Conservation (phyloP, 2,113 vertebrate species). For the Equus przewalskii region DNA sequence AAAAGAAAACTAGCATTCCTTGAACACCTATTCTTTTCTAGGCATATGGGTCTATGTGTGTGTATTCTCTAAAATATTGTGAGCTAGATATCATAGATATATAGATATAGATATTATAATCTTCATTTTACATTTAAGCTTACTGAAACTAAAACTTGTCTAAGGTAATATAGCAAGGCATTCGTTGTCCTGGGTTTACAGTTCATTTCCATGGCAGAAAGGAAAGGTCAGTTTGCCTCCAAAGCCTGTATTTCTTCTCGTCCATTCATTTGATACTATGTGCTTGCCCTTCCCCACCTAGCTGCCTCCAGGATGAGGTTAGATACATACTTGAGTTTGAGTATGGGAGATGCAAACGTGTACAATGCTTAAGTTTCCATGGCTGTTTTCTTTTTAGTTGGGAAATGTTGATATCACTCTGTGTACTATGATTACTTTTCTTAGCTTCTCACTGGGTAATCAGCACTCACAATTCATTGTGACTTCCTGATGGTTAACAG, state of each 20-base stretch:
- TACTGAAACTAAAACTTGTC: neutral
- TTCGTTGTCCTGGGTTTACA: neutral
- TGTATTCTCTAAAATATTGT: neutral
- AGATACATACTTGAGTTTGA: neutral
- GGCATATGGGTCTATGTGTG: neutral
- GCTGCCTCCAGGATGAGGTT: neutral
- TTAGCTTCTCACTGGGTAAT: neutral
- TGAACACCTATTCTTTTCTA: neutral
- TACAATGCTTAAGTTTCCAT: neutral
- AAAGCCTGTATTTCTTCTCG: neutral
- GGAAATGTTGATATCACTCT: neutral
- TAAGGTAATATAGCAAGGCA: neutral
- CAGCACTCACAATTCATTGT: neutral
- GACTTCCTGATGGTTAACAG: neutral
- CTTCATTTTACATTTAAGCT: neutral
- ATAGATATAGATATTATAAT: neutral
- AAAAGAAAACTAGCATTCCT: neutral
- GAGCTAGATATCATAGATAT: neutral
- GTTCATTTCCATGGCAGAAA: neutral
- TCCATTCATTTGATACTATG: neutral
- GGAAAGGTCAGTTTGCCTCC: neutral
- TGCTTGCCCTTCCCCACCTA: neutral
- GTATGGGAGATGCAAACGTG: neutral
- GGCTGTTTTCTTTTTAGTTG: neutral
- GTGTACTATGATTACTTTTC: neutral